Base-by-base conservation (phyloP, 2,888 invertebrate species). In the Tethea ocularis region DNA sequence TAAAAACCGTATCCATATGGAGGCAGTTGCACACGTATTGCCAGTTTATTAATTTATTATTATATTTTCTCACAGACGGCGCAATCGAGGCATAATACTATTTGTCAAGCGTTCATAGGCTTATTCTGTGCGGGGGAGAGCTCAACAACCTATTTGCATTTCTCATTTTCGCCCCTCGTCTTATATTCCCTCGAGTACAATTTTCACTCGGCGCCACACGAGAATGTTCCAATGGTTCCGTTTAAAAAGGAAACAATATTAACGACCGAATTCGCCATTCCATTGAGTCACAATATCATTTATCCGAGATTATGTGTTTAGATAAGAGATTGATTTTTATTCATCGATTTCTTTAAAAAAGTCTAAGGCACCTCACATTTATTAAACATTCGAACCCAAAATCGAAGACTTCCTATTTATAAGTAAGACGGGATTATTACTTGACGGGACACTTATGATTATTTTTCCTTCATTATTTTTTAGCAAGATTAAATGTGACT, bases 91-190 rank as follows among this genome's bases (percentile, higher is more conserved):
- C 72, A 77, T 84, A 82, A 86, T 86, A 79, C 79, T 87, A 86
- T 87, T 90, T 88, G 87, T 88, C 83, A 86, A 77, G 78, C 81
- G 78, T 83, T 88, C 84, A 83, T 84, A 80, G 84, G 86, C 85
- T 88, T 88, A 87, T 85, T 86, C 80, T 74, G 74, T 69, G 76
- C 75, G 76, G 71, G 75, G 79, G 78, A 77, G 80, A 82, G 80
- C 85, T 87, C 86, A 84, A 84, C 85, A 83, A 80, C 83, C 79
- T 86, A 91, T 91, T 91, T 91, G 88, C 89, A 91, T 89, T 88
- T 91, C 89, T 89, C 89, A 91, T 91, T 89, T 90, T 83, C 87
- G 78, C 85, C 88, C 87, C 86, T 82, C 84, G 76, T 80, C 80
- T 80, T 80, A 78, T 75, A 76, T 71, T 85, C 87, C 82, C 85